These are phyloP conservation scores for Leptoteleia sp. DNA, from an alignment of 1,140 invertebrate genomes.

Conservation along the genomic window DNA sequence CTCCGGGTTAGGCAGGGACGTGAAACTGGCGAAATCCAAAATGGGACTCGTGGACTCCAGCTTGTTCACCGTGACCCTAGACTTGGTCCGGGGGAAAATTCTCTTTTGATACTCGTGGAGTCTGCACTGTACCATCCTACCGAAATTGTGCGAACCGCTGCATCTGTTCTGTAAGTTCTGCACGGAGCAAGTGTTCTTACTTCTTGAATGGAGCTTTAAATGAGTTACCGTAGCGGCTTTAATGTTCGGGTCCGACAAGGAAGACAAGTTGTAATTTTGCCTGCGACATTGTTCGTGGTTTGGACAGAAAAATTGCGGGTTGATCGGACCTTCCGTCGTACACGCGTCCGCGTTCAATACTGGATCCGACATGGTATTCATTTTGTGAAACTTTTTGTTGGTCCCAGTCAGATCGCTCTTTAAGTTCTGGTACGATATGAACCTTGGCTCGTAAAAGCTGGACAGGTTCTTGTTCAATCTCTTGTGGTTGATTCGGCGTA, in stretches of 20 bases:
- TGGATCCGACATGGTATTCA: constrained; percentile 77
- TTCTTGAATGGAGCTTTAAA: constrained; percentile 35
- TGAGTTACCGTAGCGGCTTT: constrained; percentile 54
- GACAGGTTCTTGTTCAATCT: constrained; percentile 64
- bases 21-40: constrained; percentile 58
- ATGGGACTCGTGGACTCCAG: constrained; percentile 50
- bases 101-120: constrained; percentile 68
- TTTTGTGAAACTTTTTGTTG: constrained; percentile 61
- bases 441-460: constrained; percentile 68
- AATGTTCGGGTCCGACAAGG: constrained; percentile 76
- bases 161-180: constrained; percentile 69
- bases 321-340: constrained; percentile 24
- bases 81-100: constrained; percentile 45
- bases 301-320: constrained; percentile 40
- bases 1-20: constrained; percentile 58
- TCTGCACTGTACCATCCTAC: constrained; percentile 64
- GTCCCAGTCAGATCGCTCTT: constrained; percentile 62
- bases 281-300: constrained; percentile 39
- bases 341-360: constrained; percentile 68
- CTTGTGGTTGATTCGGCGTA: constrained; percentile 73
- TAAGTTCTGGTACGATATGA: constrained; percentile 77
- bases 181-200: constrained; percentile 59
- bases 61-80: constrained; percentile 38
- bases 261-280: constrained; percentile 71
- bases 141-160: constrained; percentile 40